Evolutionary conservation across 92 coral and sea anemone species (phyloP), one percentile per base, ranked within the genome.

Genomic region (Porites cylindrica): DNA sequence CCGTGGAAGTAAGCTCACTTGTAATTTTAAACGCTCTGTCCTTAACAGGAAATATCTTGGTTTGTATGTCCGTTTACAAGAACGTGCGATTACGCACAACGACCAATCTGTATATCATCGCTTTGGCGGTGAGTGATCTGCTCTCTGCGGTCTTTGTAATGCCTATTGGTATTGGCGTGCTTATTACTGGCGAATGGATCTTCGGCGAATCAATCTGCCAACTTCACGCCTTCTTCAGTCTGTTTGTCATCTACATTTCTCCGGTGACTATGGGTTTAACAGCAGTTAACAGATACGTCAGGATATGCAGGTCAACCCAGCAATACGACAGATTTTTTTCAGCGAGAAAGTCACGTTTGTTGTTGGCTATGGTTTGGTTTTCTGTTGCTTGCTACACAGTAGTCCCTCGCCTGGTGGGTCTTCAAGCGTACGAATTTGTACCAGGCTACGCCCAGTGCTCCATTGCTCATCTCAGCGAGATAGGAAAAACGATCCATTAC

Each of bases 381-480:
- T 62, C 51, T 78, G 72, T 78, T 19, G 82, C 82, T 3, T 66
- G 69, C n/a, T 61, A 24, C 72, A 62, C 60, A 1, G 70, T 1
- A 4, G 53, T 78, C 21, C 82, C 82, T 6, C 82, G 72, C 29
- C 16, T 78, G 29, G 16, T 3, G 0, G 71, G 71, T 8, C 29
- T 78, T 1, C 71, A 61, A 17, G 70, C 24, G 4, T 78, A 16
- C 17, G 58, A 50, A 7, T 78, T 78, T 50, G 82, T 62, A n/a
- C 82, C 82, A 4, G 82, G 82, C 7, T 78, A 78, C 82, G 82
- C 70, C 17, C 72, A 62, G 54, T 78, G 82, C 56, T 32, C 69
- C 43, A 78, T 78, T 2, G 71, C 59, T 10, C 82, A 78, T 66
- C 16, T 26, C 8, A 78, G 70, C 26, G 82, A 78, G 58, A 60